Evolutionary conservation across 2,113 vertebrate genomes (phyloP).

Genomic region (Piaya cayana): DNA sequence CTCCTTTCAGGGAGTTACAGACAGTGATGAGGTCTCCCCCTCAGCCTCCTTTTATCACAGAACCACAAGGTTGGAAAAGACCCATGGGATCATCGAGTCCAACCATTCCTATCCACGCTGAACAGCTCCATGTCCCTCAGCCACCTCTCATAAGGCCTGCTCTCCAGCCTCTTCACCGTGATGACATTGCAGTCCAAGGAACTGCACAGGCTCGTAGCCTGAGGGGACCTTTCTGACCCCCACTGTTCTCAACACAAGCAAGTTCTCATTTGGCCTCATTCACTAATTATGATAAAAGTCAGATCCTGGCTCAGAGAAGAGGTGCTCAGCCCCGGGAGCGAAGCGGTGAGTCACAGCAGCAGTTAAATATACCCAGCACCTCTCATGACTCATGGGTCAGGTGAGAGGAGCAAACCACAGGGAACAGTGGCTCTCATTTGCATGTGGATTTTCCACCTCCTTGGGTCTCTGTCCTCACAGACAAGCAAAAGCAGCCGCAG

Average conservation of each 20-base stretch:
- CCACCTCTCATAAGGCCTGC: too few species aligned
- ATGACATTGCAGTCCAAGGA: not conserved
- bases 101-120: too few species aligned
- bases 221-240: not conserved
- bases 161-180: too few species aligned
- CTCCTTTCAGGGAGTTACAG: too few species aligned
- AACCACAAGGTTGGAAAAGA: too few species aligned
- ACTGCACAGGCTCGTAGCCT: rapidly evolving
- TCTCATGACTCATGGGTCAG: conserved; percentile 56
- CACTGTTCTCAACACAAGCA: not conserved
- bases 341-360: conserved; percentile 38
- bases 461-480: not conserved
- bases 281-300: not conserved
- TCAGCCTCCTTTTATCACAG: too few species aligned
- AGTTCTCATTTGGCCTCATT: not conserved
- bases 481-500: not conserved
- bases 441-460: not conserved
- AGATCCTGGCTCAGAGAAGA: not conserved
- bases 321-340: not conserved
- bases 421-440: not conserved
- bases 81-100: too few species aligned
- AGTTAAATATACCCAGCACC: not conserved
- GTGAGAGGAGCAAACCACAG: conserved; percentile 5
- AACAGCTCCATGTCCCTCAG: too few species aligned
- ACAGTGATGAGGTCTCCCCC: too few species aligned